phyloP scores from a whole-genome alignment of 2,888 invertebrate species.

The Epinotia nisella region DNA sequence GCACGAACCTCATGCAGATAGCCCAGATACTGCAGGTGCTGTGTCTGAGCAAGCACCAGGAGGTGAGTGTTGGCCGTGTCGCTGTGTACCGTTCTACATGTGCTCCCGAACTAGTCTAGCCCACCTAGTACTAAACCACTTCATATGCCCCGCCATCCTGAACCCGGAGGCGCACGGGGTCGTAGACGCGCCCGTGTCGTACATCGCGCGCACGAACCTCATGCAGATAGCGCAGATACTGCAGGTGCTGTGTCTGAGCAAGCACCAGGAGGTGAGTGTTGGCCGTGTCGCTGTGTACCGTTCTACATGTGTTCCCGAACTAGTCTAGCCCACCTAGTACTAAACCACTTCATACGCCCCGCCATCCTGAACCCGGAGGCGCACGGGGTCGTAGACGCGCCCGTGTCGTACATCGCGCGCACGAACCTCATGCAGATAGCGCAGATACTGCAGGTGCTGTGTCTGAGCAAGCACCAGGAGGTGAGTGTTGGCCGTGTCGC shows the following conservation, averaged over 20 bases:
- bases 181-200: conserved; percentile 95
- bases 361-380: conserved; percentile 98
- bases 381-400: conserved; percentile 96
- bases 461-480: conserved; percentile 91
- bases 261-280: conserved; percentile 85
- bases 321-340: conserved; percentile 90
- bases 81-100: no score
- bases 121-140: conserved; percentile 96
- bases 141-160: conserved; percentile 98
- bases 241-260: conserved; percentile 94
- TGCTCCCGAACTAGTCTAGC: conserved; percentile 56
- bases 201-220: conserved; percentile 94
- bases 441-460: conserved; percentile 96
- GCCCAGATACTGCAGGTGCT: conserved; percentile 97
- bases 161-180: conserved; percentile 98
- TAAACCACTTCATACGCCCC: conserved; percentile 97
- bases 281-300: no score
- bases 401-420: conserved; percentile 94
- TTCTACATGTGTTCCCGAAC: no score
- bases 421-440: conserved; percentile 96
- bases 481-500: background rate
- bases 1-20: conserved; percentile 95
- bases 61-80: background rate
- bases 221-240: conserved; percentile 96
- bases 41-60: conserved; percentile 92